Evolutionary conservation across 1,140 invertebrate genomes (phyloP), one percentile per base, ranked within the genome.

Genomic region (Heliconius melpomene): DNA sequence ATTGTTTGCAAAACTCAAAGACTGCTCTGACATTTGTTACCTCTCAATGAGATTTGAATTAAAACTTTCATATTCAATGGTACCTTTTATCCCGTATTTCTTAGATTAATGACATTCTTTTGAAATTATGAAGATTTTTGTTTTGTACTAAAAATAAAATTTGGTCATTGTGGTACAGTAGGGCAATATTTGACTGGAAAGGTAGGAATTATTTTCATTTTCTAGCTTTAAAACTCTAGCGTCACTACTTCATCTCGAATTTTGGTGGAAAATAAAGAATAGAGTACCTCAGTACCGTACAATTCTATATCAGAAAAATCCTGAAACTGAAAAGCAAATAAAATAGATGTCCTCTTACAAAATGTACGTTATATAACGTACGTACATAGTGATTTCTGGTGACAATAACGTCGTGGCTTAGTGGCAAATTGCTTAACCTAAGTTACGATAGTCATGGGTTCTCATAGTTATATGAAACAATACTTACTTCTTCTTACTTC

Each of bases 1-100:
- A 85, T 83, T 85, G 79, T 84, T 82, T 82, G 82, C 74, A 81
- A 83, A 52, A 52, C 50, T 66, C 71, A 72, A 72, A 72, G 40
- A 71, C 66, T 77, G 38, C 74, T 75, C 60, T 72, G 79, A 79
- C 46, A 72, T 57, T 79, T 79, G 79, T 60, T 72, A 54, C 70
- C 23, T 77, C 38, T 75, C 70, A 75, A 80, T 54, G 46, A 71
- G 16, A 60, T 76, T 77, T 74, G 32, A 46, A 79, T 75, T 76
- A 75, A 76, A 75, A 72, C 40, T 52, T 80, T 72, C 66, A 36
- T 73, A 72, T 76, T 74, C 23, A 79, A 72, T 66, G 60, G 60
- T 26, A 66, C 60, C 38, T 74, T 46, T 74, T 32, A 46, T 74
- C 26, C 11, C 40, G 46, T 23, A 16, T 74, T 74, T 74, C 72